A percentile compares a stretch with the other conserved stretches of the same genome.
Evolutionary conservation across 2,113 vertebrate species (phyloP).

Genomic region (Mastomys natalensis): DNA sequence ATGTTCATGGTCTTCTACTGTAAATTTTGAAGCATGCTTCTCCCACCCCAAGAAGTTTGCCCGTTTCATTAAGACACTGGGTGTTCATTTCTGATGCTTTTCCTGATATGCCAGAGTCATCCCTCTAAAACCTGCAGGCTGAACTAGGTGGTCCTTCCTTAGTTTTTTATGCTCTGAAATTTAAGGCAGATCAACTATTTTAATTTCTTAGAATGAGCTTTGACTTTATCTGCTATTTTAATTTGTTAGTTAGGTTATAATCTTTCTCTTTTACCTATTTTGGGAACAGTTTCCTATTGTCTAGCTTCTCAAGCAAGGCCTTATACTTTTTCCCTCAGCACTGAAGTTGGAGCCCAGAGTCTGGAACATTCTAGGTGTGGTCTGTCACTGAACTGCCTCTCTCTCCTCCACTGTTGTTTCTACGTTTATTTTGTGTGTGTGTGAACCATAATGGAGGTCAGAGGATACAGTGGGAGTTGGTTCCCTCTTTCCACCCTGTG

Average conservation of each 20-base stretch:
- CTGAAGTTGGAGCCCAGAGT: neutral
- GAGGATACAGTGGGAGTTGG: no score
- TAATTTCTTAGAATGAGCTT: neutral
- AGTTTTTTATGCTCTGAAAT: no score
- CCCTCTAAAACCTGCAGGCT: neutral
- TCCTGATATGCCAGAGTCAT: neutral
- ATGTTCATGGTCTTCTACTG: neutral
- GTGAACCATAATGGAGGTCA: no score
- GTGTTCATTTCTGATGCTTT: neutral
- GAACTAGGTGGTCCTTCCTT: neutral
- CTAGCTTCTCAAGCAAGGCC: neutral
- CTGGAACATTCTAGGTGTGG: neutral
- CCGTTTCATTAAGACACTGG: neutral
- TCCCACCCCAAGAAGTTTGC: neutral
- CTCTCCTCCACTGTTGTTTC: neutral
- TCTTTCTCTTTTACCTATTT: neutral
- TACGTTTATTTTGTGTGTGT: neutral
- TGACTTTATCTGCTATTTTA: neutral
- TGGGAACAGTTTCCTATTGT: neutral
- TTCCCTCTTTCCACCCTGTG: neutral
- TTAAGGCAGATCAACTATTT: neutral
- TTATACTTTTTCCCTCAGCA: neutral
- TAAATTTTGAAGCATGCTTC: neutral
- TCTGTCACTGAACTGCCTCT: neutral
- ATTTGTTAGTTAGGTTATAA: neutral